Conservation (phyloP, 2,113 vertebrate species). For the Phalacrocorax pelagicus region DNA sequence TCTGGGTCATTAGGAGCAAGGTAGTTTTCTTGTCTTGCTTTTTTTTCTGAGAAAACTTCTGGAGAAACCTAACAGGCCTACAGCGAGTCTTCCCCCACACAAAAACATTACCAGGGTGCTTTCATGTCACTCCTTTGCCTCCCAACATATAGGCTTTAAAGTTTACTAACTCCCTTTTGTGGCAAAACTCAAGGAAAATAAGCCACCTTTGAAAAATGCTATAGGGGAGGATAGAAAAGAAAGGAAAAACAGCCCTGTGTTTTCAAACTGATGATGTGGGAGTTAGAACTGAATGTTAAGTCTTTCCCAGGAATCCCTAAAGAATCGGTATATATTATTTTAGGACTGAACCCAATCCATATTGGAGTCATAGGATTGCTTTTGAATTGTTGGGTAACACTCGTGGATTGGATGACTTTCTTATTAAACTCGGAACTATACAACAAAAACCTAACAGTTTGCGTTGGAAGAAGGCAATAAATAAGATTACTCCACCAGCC, state of each 20-base stretch:
- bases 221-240: not conserved
- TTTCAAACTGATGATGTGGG: constrained; percentile 1
- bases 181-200: constrained; percentile 18
- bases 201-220: constrained; percentile 39
- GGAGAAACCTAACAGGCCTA: not conserved
- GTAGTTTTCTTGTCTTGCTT: not conserved
- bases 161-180: not conserved
- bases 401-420: not conserved
- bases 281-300: not conserved
- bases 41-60: not conserved
- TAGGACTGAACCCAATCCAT: constrained; percentile 31
- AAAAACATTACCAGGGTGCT: constrained; percentile 1
- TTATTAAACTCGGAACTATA: not conserved
- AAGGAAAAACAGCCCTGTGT: not conserved
- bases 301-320: constrained; percentile 64
- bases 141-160: not conserved
- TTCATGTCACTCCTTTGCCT: constrained; percentile 1
- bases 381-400: not conserved
- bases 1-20: not conserved
- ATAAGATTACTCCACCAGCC: not conserved
- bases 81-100: not conserved
- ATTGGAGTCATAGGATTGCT: not conserved
- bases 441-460: not conserved
- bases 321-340: constrained; percentile 26
- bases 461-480: not conserved